Conservation (phyloP, 2,797 vertebrate species). For the Hydrocynus forskahlii region DNA sequence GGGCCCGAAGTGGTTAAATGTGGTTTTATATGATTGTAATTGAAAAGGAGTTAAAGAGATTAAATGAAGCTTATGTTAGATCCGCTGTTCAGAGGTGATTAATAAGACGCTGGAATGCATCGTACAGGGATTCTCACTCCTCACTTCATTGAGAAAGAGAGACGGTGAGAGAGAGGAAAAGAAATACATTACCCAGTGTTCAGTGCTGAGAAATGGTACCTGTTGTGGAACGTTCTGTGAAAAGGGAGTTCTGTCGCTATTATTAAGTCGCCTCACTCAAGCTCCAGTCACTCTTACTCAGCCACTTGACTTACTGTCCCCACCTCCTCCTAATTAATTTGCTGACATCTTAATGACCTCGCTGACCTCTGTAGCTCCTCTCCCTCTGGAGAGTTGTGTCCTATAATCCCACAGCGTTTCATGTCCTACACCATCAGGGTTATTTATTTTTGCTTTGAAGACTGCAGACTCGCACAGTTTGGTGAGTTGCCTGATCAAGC, state of each 20-base stretch:
- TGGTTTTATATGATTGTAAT: conserved; percentile 66
- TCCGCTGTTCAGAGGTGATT: conserved; percentile 60
- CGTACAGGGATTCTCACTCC: conserved; percentile 17
- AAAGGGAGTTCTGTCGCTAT: conserved; percentile 6
- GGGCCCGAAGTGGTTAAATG: conserved; percentile 57
- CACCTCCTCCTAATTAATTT: conserved; percentile 1
- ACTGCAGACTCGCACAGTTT: too few relatives aligned
- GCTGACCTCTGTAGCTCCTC: conserved; percentile 28
- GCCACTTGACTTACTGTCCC: conserved; percentile 37
- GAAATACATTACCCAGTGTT: conserved; percentile 42
- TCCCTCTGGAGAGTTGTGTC: neutral
- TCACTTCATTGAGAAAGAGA: conserved; percentile 22
- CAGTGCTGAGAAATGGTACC: conserved; percentile 25
- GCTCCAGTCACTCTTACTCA: neutral
- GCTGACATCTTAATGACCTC: conserved; percentile 11
- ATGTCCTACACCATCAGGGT: neutral
- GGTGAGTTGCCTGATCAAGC: too few relatives aligned
- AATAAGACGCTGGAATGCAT: conserved; percentile 32
- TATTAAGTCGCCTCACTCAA: neutral
- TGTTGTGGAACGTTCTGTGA: conserved; percentile 1
- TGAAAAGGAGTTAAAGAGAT: conserved; percentile 72
- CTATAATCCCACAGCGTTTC: too few relatives aligned
- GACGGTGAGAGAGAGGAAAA: too few relatives aligned
- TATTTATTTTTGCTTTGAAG: too few relatives aligned
- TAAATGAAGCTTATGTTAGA: conserved; percentile 62